These are phyloP conservation scores for Dichetophora obliterata DNA, from an alignment of 2,888 invertebrate species.

Conservation along the genomic window DNA sequence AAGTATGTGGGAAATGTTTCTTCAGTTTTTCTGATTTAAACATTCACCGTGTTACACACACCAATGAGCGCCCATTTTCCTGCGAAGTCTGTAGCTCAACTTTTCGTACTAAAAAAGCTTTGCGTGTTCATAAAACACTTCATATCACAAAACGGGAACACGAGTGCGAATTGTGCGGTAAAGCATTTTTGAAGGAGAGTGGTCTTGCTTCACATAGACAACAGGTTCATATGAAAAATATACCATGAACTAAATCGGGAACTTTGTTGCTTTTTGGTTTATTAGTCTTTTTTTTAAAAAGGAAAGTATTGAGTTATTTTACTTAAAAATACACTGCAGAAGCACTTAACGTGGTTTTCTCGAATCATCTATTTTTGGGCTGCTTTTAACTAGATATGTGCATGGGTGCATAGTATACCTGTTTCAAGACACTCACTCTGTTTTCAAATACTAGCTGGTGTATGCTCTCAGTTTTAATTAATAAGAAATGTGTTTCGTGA, in stretches of 20 bases:
- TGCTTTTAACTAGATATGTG: no score
- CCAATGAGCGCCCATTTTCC: conserved; percentile 59
- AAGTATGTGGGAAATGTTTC: conserved; percentile 61
- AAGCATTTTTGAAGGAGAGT: conserved; percentile 63
- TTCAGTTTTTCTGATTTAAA: conserved; percentile 64
- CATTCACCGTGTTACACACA: conserved; percentile 64
- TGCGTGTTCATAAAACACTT: conserved; percentile 63
- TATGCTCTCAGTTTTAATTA: no score
- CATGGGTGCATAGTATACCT: no score
- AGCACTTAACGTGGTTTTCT: no score
- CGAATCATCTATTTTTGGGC: no score
- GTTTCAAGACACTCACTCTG: no score
- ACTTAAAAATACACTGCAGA: no score
- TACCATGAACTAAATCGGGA: background rate
- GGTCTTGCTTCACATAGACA: conserved; percentile 64
- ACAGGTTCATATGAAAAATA: conserved; percentile 16
- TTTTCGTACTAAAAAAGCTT: conserved; percentile 65
- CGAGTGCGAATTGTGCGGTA: conserved; percentile 61
- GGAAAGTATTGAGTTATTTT: no score
- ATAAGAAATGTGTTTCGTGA: no score
- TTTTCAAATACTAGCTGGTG: no score
- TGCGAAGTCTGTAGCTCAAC: conserved; percentile 59
- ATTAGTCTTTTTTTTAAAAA: no score
- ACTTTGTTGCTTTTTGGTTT: no score
- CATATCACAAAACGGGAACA: conserved; percentile 62